Percentiles rank a stretch among this genome's conserved stretches.
These are phyloP conservation scores for Ictalurus punctatus DNA, from an alignment of 2,113 vertebrate genomes.

Conservation along the genomic window DNA sequence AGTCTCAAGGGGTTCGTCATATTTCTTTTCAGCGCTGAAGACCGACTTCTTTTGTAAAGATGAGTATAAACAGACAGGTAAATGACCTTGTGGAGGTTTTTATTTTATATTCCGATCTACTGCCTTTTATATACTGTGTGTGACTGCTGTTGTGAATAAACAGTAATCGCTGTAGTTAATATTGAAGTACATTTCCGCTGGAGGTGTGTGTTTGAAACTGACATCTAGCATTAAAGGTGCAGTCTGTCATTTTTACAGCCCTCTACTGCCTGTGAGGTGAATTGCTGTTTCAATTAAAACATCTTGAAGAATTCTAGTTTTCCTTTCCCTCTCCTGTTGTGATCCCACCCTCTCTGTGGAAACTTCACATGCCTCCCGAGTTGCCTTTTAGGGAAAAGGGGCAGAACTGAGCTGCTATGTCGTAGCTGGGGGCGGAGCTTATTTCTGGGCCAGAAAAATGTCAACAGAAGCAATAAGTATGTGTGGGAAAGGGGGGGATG, in stretches of 20 bases:
- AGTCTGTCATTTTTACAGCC: not conserved
- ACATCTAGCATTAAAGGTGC: not conserved
- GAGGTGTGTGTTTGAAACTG: not conserved
- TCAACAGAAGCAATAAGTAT: not conserved
- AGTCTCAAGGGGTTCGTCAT: not conserved
- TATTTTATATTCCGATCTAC: not conserved
- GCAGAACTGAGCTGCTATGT: not conserved
- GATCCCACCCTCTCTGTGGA: not conserved
- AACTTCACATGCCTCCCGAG: not conserved
- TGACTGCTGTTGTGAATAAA: not conserved
- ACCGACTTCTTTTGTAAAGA: not conserved
- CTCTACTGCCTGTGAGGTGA: not conserved
- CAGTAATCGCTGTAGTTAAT: not conserved
- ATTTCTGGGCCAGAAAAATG: not conserved
- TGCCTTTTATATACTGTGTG: not conserved
- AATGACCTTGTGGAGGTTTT: not conserved
- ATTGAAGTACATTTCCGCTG: not conserved
- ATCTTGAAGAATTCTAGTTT: not conserved
- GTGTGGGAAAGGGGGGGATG: too few relatives aligned
- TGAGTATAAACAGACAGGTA: not conserved
- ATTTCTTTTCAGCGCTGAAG: not conserved
- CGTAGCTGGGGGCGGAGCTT: not conserved
- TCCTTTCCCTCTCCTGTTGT: not conserved
- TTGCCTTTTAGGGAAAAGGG: not conserved
- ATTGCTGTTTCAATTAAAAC: not conserved